Evolutionary conservation across 2,888 invertebrate species (phyloP), one percentile per base, ranked within the genome.

Genomic region (Andrena hattorfiana): DNA sequence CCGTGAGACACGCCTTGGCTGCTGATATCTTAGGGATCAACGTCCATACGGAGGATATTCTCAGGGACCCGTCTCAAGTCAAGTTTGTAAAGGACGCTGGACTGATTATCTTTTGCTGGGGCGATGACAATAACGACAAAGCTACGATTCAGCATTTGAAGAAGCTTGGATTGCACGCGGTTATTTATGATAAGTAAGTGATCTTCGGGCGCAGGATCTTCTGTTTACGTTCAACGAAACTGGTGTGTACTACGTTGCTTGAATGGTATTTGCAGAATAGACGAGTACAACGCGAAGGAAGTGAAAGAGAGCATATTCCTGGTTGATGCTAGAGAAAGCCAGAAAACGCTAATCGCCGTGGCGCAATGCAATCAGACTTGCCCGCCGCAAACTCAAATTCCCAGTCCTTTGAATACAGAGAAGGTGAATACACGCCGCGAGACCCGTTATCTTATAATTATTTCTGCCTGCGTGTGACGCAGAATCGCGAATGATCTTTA

Each of bases 61-160:
- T 99, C 67, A 95, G 97, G 82, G 98, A 99, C 94, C 96, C 97
- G 7, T 95, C 96, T 32, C 97, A 98, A 95, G 96, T 98, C 13
- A 96, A 97, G 90, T 93, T 97, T 85, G 98, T 97, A 2, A 97
- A 96, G 88, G 96, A 97, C 89, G 96, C 96, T 20, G 97, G 97
- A 13, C 95, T 99, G 72, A 96, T 99, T 5, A 96, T 99, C 84
- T 99, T 99, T 94, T 98, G 98, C 92, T 99, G 99, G 99, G 99
- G 99, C 32, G 99, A 99, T 90, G 98, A 99, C 91, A 98, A 98
- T 93, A 98, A 99, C 90, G 97, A 98, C 93, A 97, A 97, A 85
- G 96, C 96, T 59, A 98, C 97, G 0, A 98, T 99, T 74, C 96
- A 96, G 91, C 96, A 97, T 92, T 95, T 99, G 48, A 99, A 99